Conservation (phyloP, 1,140 invertebrate genomes). For the Rhagoletis zephyria region DNA sequence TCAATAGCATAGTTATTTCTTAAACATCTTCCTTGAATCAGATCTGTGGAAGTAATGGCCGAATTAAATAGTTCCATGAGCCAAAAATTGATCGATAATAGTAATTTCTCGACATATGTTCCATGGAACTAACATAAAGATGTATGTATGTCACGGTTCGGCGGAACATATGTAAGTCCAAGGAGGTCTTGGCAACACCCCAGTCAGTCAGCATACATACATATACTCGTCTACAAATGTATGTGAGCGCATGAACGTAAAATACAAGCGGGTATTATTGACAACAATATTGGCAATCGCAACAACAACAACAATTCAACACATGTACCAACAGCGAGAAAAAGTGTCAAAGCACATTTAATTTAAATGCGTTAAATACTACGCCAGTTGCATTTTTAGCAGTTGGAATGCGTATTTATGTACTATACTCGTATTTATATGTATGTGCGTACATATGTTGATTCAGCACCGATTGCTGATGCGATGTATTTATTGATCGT, state of each 20-base stretch:
- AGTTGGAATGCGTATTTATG: conserved; percentile 18
- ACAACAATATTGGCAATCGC: not conserved
- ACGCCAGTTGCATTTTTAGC: conserved; percentile 46
- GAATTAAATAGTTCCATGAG: no score
- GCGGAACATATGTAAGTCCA: no score
- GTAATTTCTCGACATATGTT: no score
- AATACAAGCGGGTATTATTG: not conserved
- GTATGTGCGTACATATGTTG: not conserved
- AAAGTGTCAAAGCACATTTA: conserved; percentile 36
- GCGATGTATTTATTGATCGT: not conserved
- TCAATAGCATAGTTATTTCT: no score
- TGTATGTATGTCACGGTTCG: no score
- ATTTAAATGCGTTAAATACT: conserved; percentile 44
- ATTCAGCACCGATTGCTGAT: not conserved
- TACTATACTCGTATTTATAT: not conserved
- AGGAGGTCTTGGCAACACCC: no score
- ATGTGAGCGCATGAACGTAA: not conserved
- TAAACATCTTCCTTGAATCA: no score
- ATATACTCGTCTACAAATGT: no score
- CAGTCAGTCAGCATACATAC: no score
- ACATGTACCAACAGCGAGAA: conserved; percentile 8
- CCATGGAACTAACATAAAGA: no score
- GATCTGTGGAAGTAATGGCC: no score
- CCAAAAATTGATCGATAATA: no score
- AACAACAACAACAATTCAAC: not conserved